Percentiles rank a stretch among this genome's conserved stretches.
These are phyloP conservation scores for Nibea albiflora DNA, from an alignment of 2,113 vertebrate genomes.

Conservation along the genomic window DNA sequence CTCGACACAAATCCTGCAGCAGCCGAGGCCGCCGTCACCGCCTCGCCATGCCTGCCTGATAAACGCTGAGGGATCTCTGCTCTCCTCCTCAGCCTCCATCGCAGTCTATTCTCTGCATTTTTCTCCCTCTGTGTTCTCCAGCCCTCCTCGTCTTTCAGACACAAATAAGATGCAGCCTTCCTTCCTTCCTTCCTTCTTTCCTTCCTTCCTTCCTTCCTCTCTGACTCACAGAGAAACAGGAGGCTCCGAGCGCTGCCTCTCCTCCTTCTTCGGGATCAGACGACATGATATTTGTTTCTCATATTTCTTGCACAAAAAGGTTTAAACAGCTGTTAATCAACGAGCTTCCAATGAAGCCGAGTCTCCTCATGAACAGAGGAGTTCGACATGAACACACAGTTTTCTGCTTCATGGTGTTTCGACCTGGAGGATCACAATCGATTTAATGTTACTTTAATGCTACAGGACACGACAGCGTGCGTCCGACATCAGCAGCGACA, in stretches of 20 bases:
- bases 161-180: neutral
- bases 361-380: neutral
- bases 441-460: neutral
- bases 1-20: constrained; percentile 64
- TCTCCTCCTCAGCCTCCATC: neutral
- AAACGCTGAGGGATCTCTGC: neutral
- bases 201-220: neutral
- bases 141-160: neutral
- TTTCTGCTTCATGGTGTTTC: too few relatives aligned
- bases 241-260: neutral
- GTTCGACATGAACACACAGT: neutral
- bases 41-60: constrained; percentile 14
- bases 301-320: neutral
- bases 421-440: too few relatives aligned
- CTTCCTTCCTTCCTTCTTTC: neutral
- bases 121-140: neutral
- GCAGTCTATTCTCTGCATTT: neutral
- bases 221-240: neutral
- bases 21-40: constrained; percentile 19
- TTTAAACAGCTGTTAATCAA: too few relatives aligned
- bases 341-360: neutral
- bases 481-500: neutral
- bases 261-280: neutral
- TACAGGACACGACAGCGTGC: neutral
- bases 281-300: neutral